phyloP scores from a whole-genome alignment of 2,888 invertebrate genomes.

The Neoascia interrupta region DNA sequence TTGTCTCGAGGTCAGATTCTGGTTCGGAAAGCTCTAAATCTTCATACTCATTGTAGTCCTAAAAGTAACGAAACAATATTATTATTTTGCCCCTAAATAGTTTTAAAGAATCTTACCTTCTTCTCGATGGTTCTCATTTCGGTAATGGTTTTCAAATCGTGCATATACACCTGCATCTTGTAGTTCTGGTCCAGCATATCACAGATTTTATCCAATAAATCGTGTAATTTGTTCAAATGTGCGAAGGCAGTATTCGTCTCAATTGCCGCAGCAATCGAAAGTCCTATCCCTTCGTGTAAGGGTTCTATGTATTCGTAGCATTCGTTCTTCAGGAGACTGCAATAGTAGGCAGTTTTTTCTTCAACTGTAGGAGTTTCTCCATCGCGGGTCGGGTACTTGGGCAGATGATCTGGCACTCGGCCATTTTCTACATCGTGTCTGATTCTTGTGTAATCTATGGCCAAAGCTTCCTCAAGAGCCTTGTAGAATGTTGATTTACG shows the following conservation, averaged over 20 bases:
- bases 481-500: constrained; percentile 74
- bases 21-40: constrained; percentile 80
- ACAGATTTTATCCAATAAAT: constrained; percentile 88
- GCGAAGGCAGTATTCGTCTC: constrained; percentile 86
- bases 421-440: constrained; percentile 59
- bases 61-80: neutral
- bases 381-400: constrained; percentile 45
- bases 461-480: constrained; percentile 73
- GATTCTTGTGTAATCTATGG: constrained; percentile 70
- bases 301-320: constrained; percentile 77
- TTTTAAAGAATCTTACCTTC: constrained; percentile 72
- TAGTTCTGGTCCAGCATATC: constrained; percentile 87
- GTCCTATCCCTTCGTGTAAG: constrained; percentile 81
- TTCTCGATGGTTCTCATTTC: constrained; percentile 83
- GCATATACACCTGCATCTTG: constrained; percentile 84
- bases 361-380: constrained; percentile 25
- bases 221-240: constrained; percentile 88
- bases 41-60: constrained; percentile 67
- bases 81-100: neutral
- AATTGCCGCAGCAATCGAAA: constrained; percentile 82
- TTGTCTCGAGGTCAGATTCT: constrained; percentile 82
- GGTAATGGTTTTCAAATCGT: constrained; percentile 87
- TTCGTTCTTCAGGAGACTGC: constrained; percentile 75
- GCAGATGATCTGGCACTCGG: constrained; percentile 46
- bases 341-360: constrained; percentile 68